Evolutionary conservation across 2,113 vertebrate species (phyloP), one percentile per base, ranked within the genome.

Genomic region (Crotalus helleri): DNA sequence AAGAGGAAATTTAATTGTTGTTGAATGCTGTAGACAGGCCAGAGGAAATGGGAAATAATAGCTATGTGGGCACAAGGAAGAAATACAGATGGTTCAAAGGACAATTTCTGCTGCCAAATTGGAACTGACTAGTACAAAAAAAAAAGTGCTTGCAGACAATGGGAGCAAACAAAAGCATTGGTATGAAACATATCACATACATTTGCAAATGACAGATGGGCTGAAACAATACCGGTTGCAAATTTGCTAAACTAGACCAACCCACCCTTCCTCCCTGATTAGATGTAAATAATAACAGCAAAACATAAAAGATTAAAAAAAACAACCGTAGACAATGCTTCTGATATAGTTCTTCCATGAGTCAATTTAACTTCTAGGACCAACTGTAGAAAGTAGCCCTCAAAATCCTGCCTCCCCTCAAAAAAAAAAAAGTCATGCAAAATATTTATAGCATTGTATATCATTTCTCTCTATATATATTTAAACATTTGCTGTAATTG

Each of bases 51-150:
- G 94, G 94, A 96, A 95, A 55, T 93, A 33, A 94, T 94, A 93
- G 91, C 92, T 53, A 8, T 12, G 24, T 44, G 64, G 49, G 29
- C 93, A 92, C 92, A 94, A 95, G 94, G 92, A 95, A 95, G 91
- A 89, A 93, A 85, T 54, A 4, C 49, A 94, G 26, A 92, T 88
- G 85, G 95, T 92, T 81, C 92, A 91, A 90, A 85, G 92, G 93
- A 92, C 81, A 94, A 92, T 81, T 91, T 69, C 91, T 95, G 87
- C 93, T 94, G 92, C 94, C 91, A 95, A 94, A 93, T 90, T 90
- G 93, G 54, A 91, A 54, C 93, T 90, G 95, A 91, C 23, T 10
- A 88, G 23, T 55, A 54, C 24, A 87, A 24, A 86, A n/a, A 86
- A n/a, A 81, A 87, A 39, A 87, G 57, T 87, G 59, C 11, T 89